Evolutionary conservation across 2,888 invertebrate genomes (phyloP), one percentile per base, ranked within the genome.

Genomic region (Oscheius sp.): DNA sequence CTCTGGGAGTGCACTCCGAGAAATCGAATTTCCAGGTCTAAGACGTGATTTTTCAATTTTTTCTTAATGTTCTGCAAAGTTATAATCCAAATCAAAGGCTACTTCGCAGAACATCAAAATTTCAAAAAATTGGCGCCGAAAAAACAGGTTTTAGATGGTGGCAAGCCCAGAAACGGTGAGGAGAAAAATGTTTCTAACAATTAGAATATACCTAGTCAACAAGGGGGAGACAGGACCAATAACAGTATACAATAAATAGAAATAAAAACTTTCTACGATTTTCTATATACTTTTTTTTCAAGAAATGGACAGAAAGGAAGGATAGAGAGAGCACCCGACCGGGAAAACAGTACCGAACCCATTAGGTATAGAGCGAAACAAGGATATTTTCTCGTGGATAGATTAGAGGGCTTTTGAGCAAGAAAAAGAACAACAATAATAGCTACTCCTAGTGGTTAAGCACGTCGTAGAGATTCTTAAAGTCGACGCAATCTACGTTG

Each of bases 271-370:
- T 42, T 42, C 42, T 42, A 42, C 42, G 3, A 21, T 42, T 42
- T 42, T 42, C 42, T 42, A 42, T 5, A 42, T 42, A 42, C 42
- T 42, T 42, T 42, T 42, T 42, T 42, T 7, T 3, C 7, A 3
- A 42, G 42, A 42, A 42, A 42, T 42, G 42, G 42, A 42, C 42
- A 59, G 57, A 21, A 57, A 42, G n/a, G 32, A 57, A 42, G n/a
- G 32, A 70, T n/a, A 70, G 29, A 32, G 13, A 62, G 35, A 55
- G 58, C 68, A 74, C 74, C 74, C 74, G 74, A 74, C 74, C 66
- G 68, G 72, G 63, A 59, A 63, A 71, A 72, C 33, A 62, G 55
- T n/a, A 63, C 55, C 73, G 48, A 70, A 73, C 73, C 73, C 73
- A 73, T 73, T 51, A 63, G 33, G 21, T 32, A 47, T 71, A 71